A percentile compares a stretch with the other conserved stretches of the same genome.
Evolutionary conservation across 2,797 vertebrate species (phyloP).

Genomic region (Neopelma chrysocephalum): DNA sequence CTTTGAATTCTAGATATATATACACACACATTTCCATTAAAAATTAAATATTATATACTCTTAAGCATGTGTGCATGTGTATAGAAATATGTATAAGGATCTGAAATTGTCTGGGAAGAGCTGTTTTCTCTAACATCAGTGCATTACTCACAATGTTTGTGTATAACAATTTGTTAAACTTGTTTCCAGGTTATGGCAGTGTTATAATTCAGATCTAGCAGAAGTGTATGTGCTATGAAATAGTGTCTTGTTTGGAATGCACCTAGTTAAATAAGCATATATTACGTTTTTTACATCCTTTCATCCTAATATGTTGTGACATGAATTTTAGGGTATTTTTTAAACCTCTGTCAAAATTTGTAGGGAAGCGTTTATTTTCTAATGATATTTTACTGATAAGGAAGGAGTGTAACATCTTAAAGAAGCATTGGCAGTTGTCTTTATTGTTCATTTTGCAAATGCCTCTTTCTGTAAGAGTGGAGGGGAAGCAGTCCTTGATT

Average conservation of each 20-base stretch:
- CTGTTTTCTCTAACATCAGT: not conserved
- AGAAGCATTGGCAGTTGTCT: not conserved
- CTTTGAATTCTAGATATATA: not conserved
- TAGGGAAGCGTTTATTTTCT: not conserved
- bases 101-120: not conserved
- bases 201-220: not conserved
- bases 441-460: not conserved
- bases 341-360: not conserved
- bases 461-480: not conserved
- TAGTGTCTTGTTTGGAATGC: not conserved
- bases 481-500: not conserved
- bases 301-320: not conserved
- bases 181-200: not conserved
- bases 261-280: not conserved
- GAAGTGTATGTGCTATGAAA: not conserved
- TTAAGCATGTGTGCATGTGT: rapidly evolving
- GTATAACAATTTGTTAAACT: not conserved
- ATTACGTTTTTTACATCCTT: not conserved
- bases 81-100: not conserved
- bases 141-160: not conserved
- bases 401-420: not conserved
- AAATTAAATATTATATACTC: not conserved
- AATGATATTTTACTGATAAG: not conserved
- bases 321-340: not conserved
- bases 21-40: not conserved